Base-by-base conservation (phyloP, 2,888 invertebrate species). In the Eupeodes latifasciatus region DNA sequence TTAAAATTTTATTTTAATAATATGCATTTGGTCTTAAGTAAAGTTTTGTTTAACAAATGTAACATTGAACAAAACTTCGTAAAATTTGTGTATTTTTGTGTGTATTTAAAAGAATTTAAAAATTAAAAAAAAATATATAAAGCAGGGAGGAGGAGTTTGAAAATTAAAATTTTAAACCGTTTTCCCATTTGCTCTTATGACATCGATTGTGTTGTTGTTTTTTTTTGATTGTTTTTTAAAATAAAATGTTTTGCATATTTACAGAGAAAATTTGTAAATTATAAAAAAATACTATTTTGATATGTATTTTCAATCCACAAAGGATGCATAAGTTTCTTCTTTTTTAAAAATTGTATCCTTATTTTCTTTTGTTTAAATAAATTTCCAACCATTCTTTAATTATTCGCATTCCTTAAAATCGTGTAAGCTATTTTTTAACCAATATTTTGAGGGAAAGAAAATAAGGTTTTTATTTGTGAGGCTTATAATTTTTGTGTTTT, bases 221-320 rank as follows among this genome's bases (percentile, higher is more conserved):
- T 11, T 34, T 36, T 16, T 53, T 40, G 2, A 27, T 3, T 11
- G 16, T n/a, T 40, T 44, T 66, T 27, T 71, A 47, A 64, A 55
- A 67, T 62, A 69, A 61, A 36, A 64, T 34, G 9, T 5, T 51
- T 51, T 1, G 66, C 36, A 66, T 83, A 78, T 78, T 57, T 72
- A 78, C 49, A 78, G 40, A 19, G 19, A 64, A 44, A 59, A 57
- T 55, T 47, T 59, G n/a, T 34, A 57, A 71, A 77, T 36, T 40
- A 53, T 61, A 64, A 44, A 75, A 81, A 81, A 85, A 76, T 71
- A 77, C 44, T 72, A 44, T 79, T 74, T 86, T 86, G 86, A 86
- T 86, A 86, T 86, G 86, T 86, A 86, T 86, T 82, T 80, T 64
- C 36, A 82, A 82, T 86, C 86, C 82, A 40, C 75, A 75, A 44